A percentile compares a stretch with the other conserved stretches of the same genome.
phyloP scores from a whole-genome alignment of 2,888 invertebrate species.

The Polyommatus iphigenia region DNA sequence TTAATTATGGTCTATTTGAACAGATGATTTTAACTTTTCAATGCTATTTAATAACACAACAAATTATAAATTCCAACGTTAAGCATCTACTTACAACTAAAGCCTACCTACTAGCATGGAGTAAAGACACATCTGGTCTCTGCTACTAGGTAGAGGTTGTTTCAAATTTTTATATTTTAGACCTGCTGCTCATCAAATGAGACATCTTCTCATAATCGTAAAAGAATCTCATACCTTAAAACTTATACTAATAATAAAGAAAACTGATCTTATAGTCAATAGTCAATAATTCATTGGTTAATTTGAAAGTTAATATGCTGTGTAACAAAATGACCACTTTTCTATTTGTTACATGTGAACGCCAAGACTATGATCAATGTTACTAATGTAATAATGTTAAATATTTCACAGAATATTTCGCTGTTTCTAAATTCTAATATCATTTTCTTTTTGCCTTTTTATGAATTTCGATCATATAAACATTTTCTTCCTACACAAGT shows the following conservation, averaged over 20 bases:
- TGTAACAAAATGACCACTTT: slow-evolving; percentile 17
- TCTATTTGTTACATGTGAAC: slow-evolving; percentile 5
- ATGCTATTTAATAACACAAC: neutral
- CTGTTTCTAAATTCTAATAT: neutral
- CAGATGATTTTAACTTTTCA: neutral
- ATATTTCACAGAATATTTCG: neutral
- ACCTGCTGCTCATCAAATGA: no score
- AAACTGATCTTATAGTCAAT: neutral
- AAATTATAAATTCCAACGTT: neutral
- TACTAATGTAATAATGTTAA: neutral
- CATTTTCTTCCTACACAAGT: neutral
- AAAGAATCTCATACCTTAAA: no score
- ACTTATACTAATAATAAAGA: neutral
- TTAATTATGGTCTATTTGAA: neutral
- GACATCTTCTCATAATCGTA: no score
- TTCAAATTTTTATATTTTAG: neutral
- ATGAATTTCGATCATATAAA: neutral
- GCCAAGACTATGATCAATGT: neutral
- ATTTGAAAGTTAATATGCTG: slow-evolving; percentile 21
- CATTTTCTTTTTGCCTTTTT: neutral
- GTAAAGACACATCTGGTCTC: no score
- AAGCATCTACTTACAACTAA: no score
- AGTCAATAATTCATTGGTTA: neutral
- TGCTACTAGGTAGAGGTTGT: neutral
- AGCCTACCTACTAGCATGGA: no score